Percentiles rank a stretch among this genome's conserved stretches.
phyloP scores from a whole-genome alignment of 2,888 invertebrate species.

The Opisthograptis luteolata region DNA sequence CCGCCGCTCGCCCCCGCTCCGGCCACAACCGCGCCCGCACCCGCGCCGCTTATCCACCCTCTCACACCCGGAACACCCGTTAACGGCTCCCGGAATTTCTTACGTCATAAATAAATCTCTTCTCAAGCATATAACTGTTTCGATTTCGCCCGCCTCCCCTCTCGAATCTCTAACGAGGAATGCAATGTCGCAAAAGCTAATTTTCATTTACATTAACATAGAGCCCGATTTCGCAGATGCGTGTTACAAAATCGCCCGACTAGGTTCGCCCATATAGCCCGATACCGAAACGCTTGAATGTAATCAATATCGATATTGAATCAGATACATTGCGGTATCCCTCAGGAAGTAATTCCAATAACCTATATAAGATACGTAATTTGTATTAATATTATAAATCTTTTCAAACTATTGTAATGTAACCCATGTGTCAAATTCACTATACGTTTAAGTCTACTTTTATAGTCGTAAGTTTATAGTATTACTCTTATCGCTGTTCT shows the following conservation, averaged over 20 bases:
- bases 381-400: constrained; percentile 58
- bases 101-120: constrained; percentile 78
- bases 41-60: constrained; percentile 59
- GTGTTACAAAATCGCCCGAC: constrained; percentile 72
- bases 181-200: constrained; percentile 78
- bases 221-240: constrained; percentile 77
- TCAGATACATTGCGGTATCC: constrained; percentile 72
- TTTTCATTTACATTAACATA: constrained; percentile 47
- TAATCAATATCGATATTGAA: constrained; percentile 54
- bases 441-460: constrained; percentile 63
- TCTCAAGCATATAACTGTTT: constrained; percentile 75
- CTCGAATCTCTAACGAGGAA: constrained; percentile 70
- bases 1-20: constrained; percentile 43
- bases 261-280: constrained; percentile 83
- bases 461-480: constrained; percentile 72
- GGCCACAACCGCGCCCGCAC: constrained; percentile 45
- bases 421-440: constrained; percentile 78
- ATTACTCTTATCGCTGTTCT: constrained; percentile 81
- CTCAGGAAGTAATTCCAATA: constrained; percentile 81
- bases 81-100: constrained; percentile 76
- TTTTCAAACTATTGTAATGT: constrained; percentile 67
- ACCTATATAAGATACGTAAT: constrained; percentile 64
- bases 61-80: constrained; percentile 68
- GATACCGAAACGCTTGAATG: constrained; percentile 61
- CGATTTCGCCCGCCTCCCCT: constrained; percentile 66